These are phyloP conservation scores for Spea multiplicata DNA, from an alignment of 2,113 vertebrate genomes.

Conservation along the genomic window DNA sequence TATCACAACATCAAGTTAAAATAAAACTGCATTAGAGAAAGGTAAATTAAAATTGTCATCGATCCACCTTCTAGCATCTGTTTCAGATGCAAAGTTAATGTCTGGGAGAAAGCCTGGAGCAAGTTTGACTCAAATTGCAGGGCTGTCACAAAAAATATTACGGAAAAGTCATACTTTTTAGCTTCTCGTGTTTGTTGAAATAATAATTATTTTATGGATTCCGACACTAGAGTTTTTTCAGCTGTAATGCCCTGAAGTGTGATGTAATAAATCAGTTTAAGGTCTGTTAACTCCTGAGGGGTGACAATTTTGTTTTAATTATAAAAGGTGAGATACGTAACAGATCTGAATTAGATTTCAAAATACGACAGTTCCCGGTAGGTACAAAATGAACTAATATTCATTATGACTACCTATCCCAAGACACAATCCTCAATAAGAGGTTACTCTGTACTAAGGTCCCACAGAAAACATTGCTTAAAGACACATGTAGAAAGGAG, in stretches of 20 bases:
- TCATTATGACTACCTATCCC: too few species aligned
- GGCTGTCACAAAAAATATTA: constrained; percentile 39
- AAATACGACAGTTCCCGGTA: not conserved
- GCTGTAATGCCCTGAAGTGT: constrained; percentile 2
- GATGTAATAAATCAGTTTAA: not conserved
- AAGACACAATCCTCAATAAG: too few species aligned
- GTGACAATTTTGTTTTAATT: not conserved
- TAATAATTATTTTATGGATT: constrained; percentile 1
- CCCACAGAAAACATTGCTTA: too few species aligned
- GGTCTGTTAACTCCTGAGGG: too few species aligned
- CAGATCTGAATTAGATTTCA: not conserved
- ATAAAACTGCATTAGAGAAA: constrained; percentile 1
- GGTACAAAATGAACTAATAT: too few species aligned
- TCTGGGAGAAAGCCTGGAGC: constrained; percentile 37
- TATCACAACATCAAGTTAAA: constrained; percentile 12
- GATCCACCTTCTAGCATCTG: constrained; percentile 30
- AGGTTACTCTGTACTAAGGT: too few species aligned
- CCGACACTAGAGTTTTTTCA: not conserved
- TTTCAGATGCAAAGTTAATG: constrained; percentile 17
- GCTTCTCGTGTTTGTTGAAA: constrained; percentile 6
- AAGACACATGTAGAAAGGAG: too few species aligned
- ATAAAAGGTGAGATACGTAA: not conserved
- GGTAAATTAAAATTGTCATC: constrained; percentile 26
- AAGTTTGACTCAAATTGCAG: constrained; percentile 32
- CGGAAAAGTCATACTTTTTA: constrained; percentile 11